Conservation (phyloP, 1,140 invertebrate genomes). For the Drosophila bocki region DNA sequence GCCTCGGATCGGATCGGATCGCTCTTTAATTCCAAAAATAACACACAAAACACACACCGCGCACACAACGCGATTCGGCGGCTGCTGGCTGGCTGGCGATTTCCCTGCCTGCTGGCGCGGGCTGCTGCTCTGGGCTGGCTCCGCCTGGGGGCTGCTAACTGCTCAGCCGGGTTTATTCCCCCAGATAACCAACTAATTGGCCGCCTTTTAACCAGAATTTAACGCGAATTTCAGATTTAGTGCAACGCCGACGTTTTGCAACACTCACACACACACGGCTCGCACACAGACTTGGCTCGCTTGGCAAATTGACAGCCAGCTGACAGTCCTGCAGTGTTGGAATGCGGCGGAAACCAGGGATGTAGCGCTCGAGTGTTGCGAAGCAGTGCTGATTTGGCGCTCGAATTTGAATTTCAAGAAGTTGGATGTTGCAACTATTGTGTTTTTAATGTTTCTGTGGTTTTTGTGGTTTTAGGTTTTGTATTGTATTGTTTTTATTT, state of each 20-base stretch:
- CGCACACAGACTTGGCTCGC: slow-evolving; percentile 48
- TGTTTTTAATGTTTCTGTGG: background rate
- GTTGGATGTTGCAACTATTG: background rate
- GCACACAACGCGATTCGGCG: slow-evolving; percentile 27
- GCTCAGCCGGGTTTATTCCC: background rate
- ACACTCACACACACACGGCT: slow-evolving; percentile 30
- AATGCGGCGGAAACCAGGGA: slow-evolving; percentile 42
- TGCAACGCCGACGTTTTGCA: slow-evolving; percentile 56
- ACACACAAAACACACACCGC: slow-evolving; percentile 62
- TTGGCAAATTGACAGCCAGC: slow-evolving; percentile 57
- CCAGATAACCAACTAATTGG: slow-evolving; percentile 7
- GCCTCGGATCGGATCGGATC: slow-evolving; percentile 25
- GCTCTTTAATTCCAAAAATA: slow-evolving; percentile 47
- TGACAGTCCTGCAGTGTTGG: slow-evolving; percentile 68
- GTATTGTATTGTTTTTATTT: background rate
- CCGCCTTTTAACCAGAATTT: slow-evolving; percentile 15
- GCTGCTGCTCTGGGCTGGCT: slow-evolving; percentile 8
- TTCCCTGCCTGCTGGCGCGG: slow-evolving; percentile 4
- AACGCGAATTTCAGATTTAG: slow-evolving; percentile 41
- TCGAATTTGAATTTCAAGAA: slow-evolving; percentile 31
- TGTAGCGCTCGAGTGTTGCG: slow-evolving; percentile 56
- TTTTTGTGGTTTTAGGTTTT: background rate
- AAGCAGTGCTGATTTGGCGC: slow-evolving; percentile 28
- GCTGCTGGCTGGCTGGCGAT: slow-evolving; percentile 16
- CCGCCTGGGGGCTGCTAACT: slow-evolving; percentile 22